phyloP scores from a whole-genome alignment of 37 sponge, comb jelly and placozoan genomes.

The Aplysina aerophoba region DNA sequence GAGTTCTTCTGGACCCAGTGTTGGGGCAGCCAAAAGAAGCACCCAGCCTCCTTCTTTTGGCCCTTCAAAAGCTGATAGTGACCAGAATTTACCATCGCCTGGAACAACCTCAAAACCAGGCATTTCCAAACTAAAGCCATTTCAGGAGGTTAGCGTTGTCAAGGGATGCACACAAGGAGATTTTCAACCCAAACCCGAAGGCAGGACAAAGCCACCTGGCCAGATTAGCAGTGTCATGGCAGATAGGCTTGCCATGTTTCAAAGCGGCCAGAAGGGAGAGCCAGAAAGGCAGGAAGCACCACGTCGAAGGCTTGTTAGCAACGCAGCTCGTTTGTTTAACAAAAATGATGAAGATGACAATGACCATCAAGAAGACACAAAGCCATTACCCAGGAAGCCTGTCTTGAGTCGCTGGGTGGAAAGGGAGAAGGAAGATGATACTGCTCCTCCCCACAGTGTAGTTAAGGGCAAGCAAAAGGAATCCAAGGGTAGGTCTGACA shows the following conservation, averaged over 20 bases:
- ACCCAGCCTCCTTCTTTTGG: background rate
- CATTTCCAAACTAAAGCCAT: no score
- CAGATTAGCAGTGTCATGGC: background rate
- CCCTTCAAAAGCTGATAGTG: background rate
- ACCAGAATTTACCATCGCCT: no score
- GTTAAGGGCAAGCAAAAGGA: background rate
- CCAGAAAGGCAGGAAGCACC: slow-evolving; percentile 1
- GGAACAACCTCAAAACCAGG: no score
- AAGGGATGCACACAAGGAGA: background rate
- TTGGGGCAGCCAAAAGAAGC: no score
- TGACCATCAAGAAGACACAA: background rate
- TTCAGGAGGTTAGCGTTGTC: background rate
- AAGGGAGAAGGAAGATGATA: background rate
- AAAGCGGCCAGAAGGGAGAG: slow-evolving; percentile 20
- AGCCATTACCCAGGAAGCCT: background rate
- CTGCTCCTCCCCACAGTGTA: background rate
- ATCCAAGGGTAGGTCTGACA: background rate
- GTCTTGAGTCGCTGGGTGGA: background rate
- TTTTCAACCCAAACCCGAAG: background rate
- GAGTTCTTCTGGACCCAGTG: no score
- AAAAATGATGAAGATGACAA: background rate
- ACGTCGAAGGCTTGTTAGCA: background rate
- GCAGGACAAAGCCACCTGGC: background rate
- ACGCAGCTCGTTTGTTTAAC: background rate
- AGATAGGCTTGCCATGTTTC: slow-evolving; percentile 45